Evolutionary conservation across 2,888 invertebrate genomes (phyloP).

Genomic region (Tineola bisselliella): DNA sequence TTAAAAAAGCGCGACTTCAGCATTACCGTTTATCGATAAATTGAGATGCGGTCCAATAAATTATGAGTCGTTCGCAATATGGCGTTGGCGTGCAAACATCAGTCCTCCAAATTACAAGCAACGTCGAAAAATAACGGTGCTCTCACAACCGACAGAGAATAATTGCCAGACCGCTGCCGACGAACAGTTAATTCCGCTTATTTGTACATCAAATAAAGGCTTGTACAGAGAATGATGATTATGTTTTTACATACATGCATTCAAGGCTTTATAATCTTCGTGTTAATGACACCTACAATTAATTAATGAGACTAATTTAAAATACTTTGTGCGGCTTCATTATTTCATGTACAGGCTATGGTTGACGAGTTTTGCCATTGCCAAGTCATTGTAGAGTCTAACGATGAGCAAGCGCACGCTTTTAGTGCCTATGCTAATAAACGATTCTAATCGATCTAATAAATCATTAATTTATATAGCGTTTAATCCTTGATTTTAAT

Average conservation of each 20-base stretch:
- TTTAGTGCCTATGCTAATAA: no score
- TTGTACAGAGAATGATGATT: neutral
- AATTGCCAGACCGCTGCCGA: conserved; percentile 40
- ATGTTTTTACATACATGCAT: conserved; percentile 8
- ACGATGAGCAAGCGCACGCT: no score
- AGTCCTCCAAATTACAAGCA: conserved; percentile 42
- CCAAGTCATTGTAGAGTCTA: no score
- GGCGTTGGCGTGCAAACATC: conserved; percentile 34
- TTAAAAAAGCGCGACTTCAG: neutral
- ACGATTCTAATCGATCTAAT: no score
- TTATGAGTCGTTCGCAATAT: conserved; percentile 38
- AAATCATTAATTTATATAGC: no score
- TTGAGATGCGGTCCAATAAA: conserved; percentile 43
- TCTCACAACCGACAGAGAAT: conserved; percentile 38
- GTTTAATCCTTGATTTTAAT: no score
- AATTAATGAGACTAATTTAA: neutral
- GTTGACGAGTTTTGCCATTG: no score
- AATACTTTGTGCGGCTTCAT: no score
- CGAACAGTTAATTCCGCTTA: conserved; percentile 46
- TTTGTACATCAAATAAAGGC: conserved; percentile 33
- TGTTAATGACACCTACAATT: neutral
- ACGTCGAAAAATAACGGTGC: conserved; percentile 42
- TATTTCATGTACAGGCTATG: no score
- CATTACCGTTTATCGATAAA: conserved; percentile 42
- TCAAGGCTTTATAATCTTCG: neutral